Evolutionary conservation across 1,140 invertebrate species (phyloP).

Genomic region (Phymastichus coffea): DNA sequence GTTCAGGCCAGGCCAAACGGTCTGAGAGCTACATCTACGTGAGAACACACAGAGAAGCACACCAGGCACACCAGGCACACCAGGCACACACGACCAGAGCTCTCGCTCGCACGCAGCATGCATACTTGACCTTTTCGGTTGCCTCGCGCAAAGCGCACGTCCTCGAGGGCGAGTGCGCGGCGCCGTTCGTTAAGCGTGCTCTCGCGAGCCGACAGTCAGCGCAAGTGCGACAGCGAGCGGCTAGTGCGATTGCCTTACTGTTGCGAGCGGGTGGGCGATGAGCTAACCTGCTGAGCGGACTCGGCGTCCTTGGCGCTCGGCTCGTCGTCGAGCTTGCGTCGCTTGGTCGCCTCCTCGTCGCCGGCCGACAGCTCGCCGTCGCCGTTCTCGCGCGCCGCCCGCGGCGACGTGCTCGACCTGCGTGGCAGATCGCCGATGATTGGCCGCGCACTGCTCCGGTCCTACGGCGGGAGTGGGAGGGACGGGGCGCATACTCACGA

Average conservation of each 20-base stretch:
- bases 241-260: constrained; percentile 46
- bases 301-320: background rate
- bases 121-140: constrained; percentile 26
- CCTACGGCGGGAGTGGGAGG: background rate
- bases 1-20: too few relatives aligned
- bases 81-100: too few relatives aligned
- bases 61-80: too few relatives aligned
- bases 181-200: background rate
- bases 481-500: background rate
- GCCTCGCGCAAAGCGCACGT: background rate
- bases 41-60: too few relatives aligned
- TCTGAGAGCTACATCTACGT: too few relatives aligned
- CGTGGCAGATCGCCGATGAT: too few relatives aligned
- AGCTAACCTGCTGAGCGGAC: constrained; percentile 49
- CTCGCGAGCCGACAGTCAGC: background rate
- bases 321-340: constrained; percentile 43
- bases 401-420: background rate
- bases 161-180: background rate
- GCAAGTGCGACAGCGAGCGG: constrained; percentile 21
- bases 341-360: constrained; percentile 41
- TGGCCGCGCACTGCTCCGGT: too few relatives aligned
- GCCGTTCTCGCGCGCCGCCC: constrained; percentile 51
- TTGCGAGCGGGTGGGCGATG: constrained; percentile 39
- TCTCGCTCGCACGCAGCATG: too few relatives aligned
- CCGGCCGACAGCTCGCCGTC: constrained; percentile 37